A percentile compares a stretch with the other conserved stretches of the same genome.
Conservation (phyloP, 1,140 invertebrate species). For the Drosophila nigromelanica region DNA sequence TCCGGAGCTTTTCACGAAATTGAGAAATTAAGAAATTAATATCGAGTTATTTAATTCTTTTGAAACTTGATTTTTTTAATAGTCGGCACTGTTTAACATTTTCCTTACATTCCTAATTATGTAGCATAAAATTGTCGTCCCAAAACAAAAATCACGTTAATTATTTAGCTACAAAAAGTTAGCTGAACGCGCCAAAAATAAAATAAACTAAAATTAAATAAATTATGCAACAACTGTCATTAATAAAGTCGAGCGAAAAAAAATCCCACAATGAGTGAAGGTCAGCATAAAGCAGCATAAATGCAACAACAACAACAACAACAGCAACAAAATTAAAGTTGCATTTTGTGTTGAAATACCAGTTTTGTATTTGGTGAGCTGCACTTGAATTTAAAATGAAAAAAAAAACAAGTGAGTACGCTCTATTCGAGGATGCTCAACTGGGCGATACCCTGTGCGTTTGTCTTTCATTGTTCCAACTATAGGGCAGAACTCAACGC, state of each 20-base stretch:
- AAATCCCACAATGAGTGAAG: slow-evolving; percentile 78
- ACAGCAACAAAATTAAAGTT: slow-evolving; percentile 60
- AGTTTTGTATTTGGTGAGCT: slow-evolving; percentile 78
- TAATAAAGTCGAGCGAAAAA: slow-evolving; percentile 77
- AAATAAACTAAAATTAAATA: slow-evolving; percentile 61
- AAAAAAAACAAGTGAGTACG: slow-evolving; percentile 19
- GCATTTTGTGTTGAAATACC: slow-evolving; percentile 79
- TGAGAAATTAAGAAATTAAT: background rate
- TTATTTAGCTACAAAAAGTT: slow-evolving; percentile 64
- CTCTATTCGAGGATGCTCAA: background rate
- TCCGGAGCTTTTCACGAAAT: slow-evolving; percentile 1
- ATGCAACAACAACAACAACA: slow-evolving; percentile 48
- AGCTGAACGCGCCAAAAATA: slow-evolving; percentile 54
- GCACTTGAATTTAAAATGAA: slow-evolving; percentile 61
- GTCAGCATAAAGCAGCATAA: slow-evolving; percentile 78
- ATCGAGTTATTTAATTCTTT: background rate
- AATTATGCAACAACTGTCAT: slow-evolving; percentile 81
- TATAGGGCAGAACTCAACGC: too few relatives aligned
- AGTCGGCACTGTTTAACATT: too few relatives aligned
- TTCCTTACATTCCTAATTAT: too few relatives aligned
- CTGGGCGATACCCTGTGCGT: background rate
- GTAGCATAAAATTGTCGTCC: background rate
- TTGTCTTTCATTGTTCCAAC: too few relatives aligned
- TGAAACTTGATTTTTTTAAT: slow-evolving; percentile 8
- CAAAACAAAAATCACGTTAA: slow-evolving; percentile 59